Conservation (phyloP, 2,888 invertebrate species). For the Clitarchus hookeri region DNA sequence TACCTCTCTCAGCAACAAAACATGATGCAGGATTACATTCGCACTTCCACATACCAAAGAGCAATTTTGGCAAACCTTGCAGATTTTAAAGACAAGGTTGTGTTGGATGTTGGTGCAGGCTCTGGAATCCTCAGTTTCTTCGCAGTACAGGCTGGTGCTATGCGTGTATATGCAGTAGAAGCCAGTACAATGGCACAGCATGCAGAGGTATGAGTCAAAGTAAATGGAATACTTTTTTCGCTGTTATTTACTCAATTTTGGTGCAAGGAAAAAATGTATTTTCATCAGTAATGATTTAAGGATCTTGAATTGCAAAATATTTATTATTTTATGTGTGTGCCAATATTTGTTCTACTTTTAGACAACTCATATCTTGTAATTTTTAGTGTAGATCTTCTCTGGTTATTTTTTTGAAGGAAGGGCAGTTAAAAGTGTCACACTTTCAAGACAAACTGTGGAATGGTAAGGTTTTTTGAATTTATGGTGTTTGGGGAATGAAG, state of each 20-base stretch:
- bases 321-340: no score
- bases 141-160: slow-evolving; percentile 96
- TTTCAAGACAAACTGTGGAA: no score
- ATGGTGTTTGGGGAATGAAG: no score
- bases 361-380: no score
- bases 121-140: slow-evolving; percentile 98
- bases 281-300: no score
- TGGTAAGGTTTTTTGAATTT: no score
- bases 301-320: no score
- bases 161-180: slow-evolving; percentile 97
- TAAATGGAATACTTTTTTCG: neutral
- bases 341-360: no score
- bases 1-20: slow-evolving; percentile 99
- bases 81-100: slow-evolving; percentile 92
- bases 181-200: slow-evolving; percentile 98
- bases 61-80: slow-evolving; percentile 92
- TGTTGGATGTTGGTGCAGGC: slow-evolving; percentile 97
- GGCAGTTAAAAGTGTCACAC: no score
- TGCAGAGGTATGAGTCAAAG: slow-evolving; percentile 67
- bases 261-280: no score
- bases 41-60: slow-evolving; percentile 97
- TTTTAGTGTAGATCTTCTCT: no score
- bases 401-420: no score
- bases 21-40: slow-evolving; percentile 99
- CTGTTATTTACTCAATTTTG: neutral